Percentiles rank a stretch among this genome's conserved stretches.
These are phyloP conservation scores for Chesias legatella DNA, from an alignment of 2,888 invertebrate species.

Conservation along the genomic window DNA sequence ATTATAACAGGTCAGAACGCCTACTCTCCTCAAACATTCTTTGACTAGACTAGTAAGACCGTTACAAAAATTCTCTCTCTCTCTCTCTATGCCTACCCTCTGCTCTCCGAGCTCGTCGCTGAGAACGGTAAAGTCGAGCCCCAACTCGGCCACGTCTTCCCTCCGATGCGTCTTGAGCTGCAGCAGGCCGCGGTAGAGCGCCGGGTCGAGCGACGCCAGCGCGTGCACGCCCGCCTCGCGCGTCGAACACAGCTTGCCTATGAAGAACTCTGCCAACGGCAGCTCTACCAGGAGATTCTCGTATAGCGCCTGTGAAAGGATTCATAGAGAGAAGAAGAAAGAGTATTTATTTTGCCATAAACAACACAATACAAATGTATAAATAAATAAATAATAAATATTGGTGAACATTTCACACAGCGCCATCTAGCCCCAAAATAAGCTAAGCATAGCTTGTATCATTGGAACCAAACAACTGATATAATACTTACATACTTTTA, in stretches of 20 bases:
- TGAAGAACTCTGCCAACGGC: conserved; percentile 97
- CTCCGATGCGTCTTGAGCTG: conserved; percentile 90
- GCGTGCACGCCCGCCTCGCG: conserved; percentile 95
- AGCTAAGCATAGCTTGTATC: too few species aligned
- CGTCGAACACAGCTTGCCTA: conserved; percentile 84
- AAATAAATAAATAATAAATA: too few species aligned
- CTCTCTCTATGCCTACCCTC: conserved; percentile 75
- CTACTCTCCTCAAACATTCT: too few species aligned
- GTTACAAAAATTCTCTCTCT: not conserved
- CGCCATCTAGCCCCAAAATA: too few species aligned
- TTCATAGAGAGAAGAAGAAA: too few species aligned
- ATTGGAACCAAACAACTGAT: too few species aligned
- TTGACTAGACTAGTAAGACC: too few species aligned
- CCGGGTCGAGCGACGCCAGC: conserved; percentile 94
- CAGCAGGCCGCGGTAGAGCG: conserved; percentile 93
- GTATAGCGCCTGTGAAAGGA: conserved; percentile 90
- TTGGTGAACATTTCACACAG: too few species aligned
- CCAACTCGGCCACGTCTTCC: conserved; percentile 92
- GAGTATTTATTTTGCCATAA: too few species aligned
- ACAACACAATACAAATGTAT: too few species aligned
- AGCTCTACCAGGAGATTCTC: conserved; percentile 96
- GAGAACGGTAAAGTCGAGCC: conserved; percentile 95
- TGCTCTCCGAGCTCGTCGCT: conserved; percentile 95
- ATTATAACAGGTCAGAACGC: too few species aligned
- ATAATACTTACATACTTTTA: too few species aligned